phyloP scores from a whole-genome alignment of 2,113 vertebrate genomes.

The Vombatus ursinus region DNA sequence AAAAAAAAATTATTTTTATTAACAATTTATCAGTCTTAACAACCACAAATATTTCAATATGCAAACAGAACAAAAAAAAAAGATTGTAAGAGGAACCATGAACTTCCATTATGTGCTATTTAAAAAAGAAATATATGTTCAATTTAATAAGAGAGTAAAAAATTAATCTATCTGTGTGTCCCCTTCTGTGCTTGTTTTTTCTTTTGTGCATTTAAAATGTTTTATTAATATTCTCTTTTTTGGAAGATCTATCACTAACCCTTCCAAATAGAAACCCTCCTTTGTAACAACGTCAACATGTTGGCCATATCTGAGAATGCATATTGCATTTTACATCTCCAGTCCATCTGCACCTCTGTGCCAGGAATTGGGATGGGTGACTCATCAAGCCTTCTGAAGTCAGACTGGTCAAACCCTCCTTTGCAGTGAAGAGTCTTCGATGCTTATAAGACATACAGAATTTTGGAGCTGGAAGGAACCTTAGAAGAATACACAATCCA shows the following conservation, averaged over 20 bases:
- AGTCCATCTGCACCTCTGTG: not conserved
- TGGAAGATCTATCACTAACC: not conserved
- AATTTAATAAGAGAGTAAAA: not conserved
- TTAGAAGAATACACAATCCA: not conserved
- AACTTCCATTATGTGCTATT: not conserved
- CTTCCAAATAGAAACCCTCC: not conserved
- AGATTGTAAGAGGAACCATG: not conserved
- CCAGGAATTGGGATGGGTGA: not conserved
- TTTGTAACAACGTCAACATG: not conserved
- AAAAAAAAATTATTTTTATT: not conserved
- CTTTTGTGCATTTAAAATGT: not conserved
- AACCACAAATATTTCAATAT: not conserved
- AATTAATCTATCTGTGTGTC: not conserved
- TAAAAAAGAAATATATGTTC: not conserved
- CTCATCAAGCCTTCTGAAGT: not conserved
- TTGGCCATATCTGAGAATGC: not conserved
- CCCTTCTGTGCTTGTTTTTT: not conserved
- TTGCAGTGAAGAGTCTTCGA: not conserved
- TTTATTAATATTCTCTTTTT: not conserved
- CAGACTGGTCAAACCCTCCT: not conserved
- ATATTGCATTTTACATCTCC: not conserved
- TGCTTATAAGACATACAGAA: not conserved
- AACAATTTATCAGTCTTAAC: not conserved
- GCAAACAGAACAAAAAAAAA: not conserved
- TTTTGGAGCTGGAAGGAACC: not conserved